A percentile compares a stretch with the other conserved stretches of the same genome.
Conservation (phyloP, 2,888 invertebrate genomes). For the Crepidodera aurea region DNA sequence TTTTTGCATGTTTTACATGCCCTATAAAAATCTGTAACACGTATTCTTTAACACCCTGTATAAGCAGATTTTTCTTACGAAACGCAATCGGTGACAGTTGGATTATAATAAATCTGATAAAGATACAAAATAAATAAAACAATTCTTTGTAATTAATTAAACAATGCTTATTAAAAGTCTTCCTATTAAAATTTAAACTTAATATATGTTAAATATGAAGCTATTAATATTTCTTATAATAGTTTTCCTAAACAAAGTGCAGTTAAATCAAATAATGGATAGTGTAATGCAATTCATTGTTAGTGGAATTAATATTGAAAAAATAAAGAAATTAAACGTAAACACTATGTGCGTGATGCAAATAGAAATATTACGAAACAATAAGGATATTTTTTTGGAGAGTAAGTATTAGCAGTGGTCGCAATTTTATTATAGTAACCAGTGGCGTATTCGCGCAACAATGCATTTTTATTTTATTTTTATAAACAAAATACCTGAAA, state of each 20-base stretch:
- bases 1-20: too few species aligned
- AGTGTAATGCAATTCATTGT: neutral
- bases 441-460: too few species aligned
- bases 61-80: too few species aligned
- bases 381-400: neutral
- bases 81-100: neutral
- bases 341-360: neutral
- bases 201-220: neutral
- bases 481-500: too few species aligned
- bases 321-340: neutral
- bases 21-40: too few species aligned
- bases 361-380: neutral
- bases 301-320: neutral
- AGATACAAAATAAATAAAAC: neutral
- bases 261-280: neutral
- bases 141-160: neutral
- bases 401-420: too few species aligned
- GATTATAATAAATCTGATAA: slow-evolving; percentile 6
- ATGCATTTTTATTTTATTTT: too few species aligned
- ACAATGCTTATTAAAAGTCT: too few species aligned
- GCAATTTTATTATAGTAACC: too few species aligned
- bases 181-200: neutral
- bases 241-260: neutral
- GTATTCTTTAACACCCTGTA: too few species aligned
- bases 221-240: neutral